phyloP scores from a whole-genome alignment of 2,888 invertebrate genomes.

The Ectemnius continuus region DNA sequence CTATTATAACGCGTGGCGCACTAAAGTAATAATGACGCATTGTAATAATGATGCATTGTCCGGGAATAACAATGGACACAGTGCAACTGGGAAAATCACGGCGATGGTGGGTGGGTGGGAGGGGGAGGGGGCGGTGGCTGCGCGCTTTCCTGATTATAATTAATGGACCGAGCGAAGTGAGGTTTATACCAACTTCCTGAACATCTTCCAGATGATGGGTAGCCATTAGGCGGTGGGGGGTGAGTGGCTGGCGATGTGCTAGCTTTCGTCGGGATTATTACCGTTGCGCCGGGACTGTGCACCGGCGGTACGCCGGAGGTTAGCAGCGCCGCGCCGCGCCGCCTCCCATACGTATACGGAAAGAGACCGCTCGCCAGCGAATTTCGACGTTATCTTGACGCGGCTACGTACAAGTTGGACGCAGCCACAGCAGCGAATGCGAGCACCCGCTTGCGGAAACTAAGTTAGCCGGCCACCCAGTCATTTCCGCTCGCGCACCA shows the following conservation, averaged over 20 bases:
- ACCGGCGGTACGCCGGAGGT: constrained; percentile 4
- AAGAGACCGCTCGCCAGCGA: constrained; percentile 44
- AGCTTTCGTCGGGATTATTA: constrained; percentile 44
- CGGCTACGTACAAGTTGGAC: constrained; percentile 38
- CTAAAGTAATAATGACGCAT: constrained; percentile 26
- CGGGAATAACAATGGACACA: constrained; percentile 40
- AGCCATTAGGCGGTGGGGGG: constrained; percentile 22
- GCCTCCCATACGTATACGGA: background rate
- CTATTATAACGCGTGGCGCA: background rate
- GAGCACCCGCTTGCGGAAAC: constrained; percentile 51
- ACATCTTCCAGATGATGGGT: constrained; percentile 49
- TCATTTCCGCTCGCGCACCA: constrained; percentile 57
- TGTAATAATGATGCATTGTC: constrained; percentile 53
- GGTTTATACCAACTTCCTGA: constrained; percentile 40
- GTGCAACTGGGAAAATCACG: constrained; percentile 43
- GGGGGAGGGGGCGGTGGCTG: background rate
- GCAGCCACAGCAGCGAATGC: constrained; percentile 29
- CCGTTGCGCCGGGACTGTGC: constrained; percentile 36
- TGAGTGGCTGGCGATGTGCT: background rate
- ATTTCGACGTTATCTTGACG: constrained; percentile 55
- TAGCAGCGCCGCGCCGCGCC: background rate
- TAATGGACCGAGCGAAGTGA: constrained; percentile 53
- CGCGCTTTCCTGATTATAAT: constrained; percentile 57
- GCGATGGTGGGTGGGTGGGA: background rate
- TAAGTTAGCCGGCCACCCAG: constrained; percentile 55